These are phyloP conservation scores for Cyclopterus lumpus DNA, from an alignment of 2,797 vertebrate genomes.

Conservation along the genomic window DNA sequence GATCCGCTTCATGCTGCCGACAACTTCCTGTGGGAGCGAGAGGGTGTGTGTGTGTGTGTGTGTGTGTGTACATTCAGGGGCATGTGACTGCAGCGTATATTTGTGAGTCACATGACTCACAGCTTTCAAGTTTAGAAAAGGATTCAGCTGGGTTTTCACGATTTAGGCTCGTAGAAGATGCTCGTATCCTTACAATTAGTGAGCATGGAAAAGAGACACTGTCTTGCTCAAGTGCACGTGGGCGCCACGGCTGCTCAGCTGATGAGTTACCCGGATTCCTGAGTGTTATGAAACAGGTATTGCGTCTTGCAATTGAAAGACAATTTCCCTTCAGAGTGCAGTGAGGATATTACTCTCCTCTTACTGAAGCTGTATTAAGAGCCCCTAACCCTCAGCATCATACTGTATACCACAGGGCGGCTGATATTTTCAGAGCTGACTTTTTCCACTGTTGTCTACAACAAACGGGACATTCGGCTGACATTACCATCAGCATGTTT, in stretches of 20 bases:
- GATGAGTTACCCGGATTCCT: slow-evolving; percentile 1
- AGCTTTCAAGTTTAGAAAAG: neutral
- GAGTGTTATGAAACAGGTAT: slow-evolving; percentile 20
- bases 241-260: neutral
- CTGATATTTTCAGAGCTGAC: slow-evolving; percentile 12
- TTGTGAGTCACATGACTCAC: slow-evolving; percentile 24
- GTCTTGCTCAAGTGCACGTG: slow-evolving; percentile 5
- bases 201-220: neutral
- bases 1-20: slow-evolving; percentile 68
- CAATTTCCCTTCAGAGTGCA: slow-evolving; percentile 24
- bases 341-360: slow-evolving; percentile 46
- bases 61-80: slow-evolving; percentile 11
- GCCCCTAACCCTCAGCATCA: slow-evolving; percentile 21
- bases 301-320: slow-evolving; percentile 16
- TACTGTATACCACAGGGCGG: slow-evolving; percentile 18
- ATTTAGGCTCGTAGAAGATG: slow-evolving; percentile 5
- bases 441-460: slow-evolving; percentile 37
- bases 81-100: slow-evolving; percentile 42
- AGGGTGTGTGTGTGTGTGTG: slow-evolving; percentile 23
- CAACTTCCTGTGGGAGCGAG: slow-evolving; percentile 73
- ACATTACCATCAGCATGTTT: slow-evolving; percentile 42
- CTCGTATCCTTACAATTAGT: neutral
- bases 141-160: slow-evolving; percentile 1
- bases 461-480: slow-evolving; percentile 37
- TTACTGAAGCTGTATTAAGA: slow-evolving; percentile 34